A percentile compares a stretch with the other conserved stretches of the same genome.
These are phyloP conservation scores for Platysternon megacephalum DNA, from an alignment of 2,113 vertebrate genomes.

Conservation along the genomic window DNA sequence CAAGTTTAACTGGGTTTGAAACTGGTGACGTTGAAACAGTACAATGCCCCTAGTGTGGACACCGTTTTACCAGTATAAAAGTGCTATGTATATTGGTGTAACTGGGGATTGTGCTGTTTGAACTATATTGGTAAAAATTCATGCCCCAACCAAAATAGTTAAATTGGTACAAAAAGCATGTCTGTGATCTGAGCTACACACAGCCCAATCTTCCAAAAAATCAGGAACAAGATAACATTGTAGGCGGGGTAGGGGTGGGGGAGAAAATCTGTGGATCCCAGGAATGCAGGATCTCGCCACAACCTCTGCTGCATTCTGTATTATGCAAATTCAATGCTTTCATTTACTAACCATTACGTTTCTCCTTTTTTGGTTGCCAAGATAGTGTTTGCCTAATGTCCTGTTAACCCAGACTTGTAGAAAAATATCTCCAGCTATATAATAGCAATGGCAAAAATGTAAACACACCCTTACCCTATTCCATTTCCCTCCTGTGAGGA, in stretches of 20 bases:
- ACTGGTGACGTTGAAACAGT: background rate
- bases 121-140: background rate
- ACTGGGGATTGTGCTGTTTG: background rate
- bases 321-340: background rate
- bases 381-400: background rate
- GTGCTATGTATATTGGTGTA: background rate
- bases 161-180: background rate
- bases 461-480: background rate
- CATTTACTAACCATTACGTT: background rate
- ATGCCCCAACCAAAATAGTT: background rate
- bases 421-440: background rate
- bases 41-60: background rate
- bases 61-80: background rate
- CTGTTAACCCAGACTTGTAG: background rate
- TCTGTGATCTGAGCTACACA: background rate
- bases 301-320: background rate
- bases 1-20: background rate
- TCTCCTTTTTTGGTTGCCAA: background rate
- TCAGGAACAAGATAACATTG: background rate
- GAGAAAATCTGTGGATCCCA: background rate
- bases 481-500: background rate
- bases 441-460: background rate
- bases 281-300: background rate
- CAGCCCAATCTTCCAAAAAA: background rate
- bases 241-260: background rate